Evolutionary conservation across 2,113 vertebrate species (phyloP).

Genomic region (Proteles cristata): DNA sequence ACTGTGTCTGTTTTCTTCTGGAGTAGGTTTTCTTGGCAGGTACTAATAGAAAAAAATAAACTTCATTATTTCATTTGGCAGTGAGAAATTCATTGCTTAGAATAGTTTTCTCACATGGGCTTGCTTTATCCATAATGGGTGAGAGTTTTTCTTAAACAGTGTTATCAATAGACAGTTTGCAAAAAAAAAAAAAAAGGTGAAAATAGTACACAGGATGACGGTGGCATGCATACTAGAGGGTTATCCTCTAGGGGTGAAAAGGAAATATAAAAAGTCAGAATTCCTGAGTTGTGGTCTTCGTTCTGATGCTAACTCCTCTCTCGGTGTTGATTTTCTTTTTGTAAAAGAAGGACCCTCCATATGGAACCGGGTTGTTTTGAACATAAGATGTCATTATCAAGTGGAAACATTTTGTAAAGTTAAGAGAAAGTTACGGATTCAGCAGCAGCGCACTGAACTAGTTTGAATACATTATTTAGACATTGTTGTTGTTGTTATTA

Average conservation of each 20-base stretch:
- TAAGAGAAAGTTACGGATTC: background rate
- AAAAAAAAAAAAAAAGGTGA: background rate
- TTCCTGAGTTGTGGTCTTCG: background rate
- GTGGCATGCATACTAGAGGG: background rate
- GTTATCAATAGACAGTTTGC: background rate
- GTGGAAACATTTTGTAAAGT: slow-evolving; percentile 14
- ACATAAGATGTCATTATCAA: background rate
- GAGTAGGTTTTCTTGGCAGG: slow-evolving; percentile 23
- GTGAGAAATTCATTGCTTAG: background rate
- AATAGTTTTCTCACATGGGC: background rate
- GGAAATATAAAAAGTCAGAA: background rate
- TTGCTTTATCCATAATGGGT: background rate
- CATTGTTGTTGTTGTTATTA: background rate
- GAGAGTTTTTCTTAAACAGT: background rate
- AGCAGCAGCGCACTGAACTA: background rate
- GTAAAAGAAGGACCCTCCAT: background rate
- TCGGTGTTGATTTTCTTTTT: background rate
- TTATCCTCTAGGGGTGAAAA: background rate
- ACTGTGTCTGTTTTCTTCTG: slow-evolving; percentile 31
- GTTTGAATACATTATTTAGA: background rate
- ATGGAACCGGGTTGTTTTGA: background rate
- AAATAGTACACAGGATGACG: background rate
- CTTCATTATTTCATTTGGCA: slow-evolving; percentile 28
- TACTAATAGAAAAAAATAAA: slow-evolving; percentile 31
- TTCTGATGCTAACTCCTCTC: background rate